phyloP scores from a whole-genome alignment of 2,113 vertebrate genomes.

The Psephotus haematonotus region DNA sequence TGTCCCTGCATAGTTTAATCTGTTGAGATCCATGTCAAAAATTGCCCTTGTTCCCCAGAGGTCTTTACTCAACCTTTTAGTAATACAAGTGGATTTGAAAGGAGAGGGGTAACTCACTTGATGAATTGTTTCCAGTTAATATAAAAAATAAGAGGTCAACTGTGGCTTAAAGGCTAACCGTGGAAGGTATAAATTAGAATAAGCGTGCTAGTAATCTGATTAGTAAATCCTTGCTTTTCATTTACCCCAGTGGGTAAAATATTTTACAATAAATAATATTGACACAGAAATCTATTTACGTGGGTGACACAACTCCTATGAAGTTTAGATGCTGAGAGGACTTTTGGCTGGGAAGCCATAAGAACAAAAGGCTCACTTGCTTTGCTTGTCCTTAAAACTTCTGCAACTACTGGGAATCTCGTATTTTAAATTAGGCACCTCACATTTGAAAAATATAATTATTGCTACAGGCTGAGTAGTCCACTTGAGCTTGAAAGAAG shows the following conservation, averaged over 20 bases:
- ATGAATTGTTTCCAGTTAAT: constrained; percentile 81
- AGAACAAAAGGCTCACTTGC: neutral
- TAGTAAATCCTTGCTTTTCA: constrained; percentile 46
- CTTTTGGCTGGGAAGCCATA: neutral
- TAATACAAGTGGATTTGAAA: constrained; percentile 79
- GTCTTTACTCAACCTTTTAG: constrained; percentile 81
- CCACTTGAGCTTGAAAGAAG: constrained; percentile 43
- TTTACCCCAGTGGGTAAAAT: constrained; percentile 45
- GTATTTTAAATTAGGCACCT: constrained; percentile 68
- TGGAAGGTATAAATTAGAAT: constrained; percentile 68
- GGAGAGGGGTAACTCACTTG: constrained; percentile 72
- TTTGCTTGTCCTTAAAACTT: constrained; percentile 60
- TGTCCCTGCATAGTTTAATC: constrained; percentile 83
- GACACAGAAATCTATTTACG: constrained; percentile 61
- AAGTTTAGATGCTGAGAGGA: constrained; percentile 17
- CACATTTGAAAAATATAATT: constrained; percentile 75
- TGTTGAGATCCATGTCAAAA: constrained; percentile 85
- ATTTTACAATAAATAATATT: constrained; percentile 68
- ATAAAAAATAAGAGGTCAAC: constrained; percentile 71
- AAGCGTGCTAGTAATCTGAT: constrained; percentile 53
- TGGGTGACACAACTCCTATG: neutral
- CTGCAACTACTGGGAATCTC: constrained; percentile 65
- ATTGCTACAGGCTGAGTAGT: constrained; percentile 67
- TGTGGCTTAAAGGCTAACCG: constrained; percentile 56
- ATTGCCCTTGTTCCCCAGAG: constrained; percentile 81